These are phyloP conservation scores for Caradrina kadenii DNA, from an alignment of 2,888 invertebrate species.

Conservation along the genomic window DNA sequence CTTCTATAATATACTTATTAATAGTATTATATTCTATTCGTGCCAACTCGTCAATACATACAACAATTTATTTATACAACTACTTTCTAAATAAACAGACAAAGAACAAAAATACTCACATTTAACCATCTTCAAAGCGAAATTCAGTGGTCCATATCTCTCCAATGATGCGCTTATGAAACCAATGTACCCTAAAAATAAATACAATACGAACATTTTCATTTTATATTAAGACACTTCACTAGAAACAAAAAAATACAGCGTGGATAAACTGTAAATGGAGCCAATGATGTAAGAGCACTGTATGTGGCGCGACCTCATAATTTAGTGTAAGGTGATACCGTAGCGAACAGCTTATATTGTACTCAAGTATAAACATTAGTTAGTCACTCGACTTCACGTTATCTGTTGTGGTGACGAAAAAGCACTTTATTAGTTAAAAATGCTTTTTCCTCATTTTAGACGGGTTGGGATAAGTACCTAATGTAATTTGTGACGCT, in stretches of 20 bases:
- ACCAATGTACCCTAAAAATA: slow-evolving; percentile 36
- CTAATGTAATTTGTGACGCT: background rate
- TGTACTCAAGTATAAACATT: background rate
- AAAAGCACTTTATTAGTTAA: slow-evolving; percentile 22
- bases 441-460: slow-evolving; percentile 8
- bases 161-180: slow-evolving; percentile 72
- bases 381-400: slow-evolving; percentile 16
- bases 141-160: slow-evolving; percentile 82
- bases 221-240: slow-evolving; percentile 33
- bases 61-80: too few species aligned
- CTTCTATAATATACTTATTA: background rate
- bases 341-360: slow-evolving; percentile 1
- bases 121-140: slow-evolving; percentile 79
- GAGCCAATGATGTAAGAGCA: slow-evolving; percentile 7
- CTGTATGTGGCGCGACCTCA: slow-evolving; percentile 13
- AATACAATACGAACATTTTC: slow-evolving; percentile 20
- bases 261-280: background rate
- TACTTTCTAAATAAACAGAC: slow-evolving; percentile 23
- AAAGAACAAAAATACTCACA: slow-evolving; percentile 74
- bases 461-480: slow-evolving; percentile 8
- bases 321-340: slow-evolving; percentile 1
- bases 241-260: background rate
- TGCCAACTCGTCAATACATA: background rate
- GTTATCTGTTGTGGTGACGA: slow-evolving; percentile 16
- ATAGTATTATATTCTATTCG: too few species aligned